Evolutionary conservation across 1,140 invertebrate genomes (phyloP).

Genomic region (Geopemphigus sp.): DNA sequence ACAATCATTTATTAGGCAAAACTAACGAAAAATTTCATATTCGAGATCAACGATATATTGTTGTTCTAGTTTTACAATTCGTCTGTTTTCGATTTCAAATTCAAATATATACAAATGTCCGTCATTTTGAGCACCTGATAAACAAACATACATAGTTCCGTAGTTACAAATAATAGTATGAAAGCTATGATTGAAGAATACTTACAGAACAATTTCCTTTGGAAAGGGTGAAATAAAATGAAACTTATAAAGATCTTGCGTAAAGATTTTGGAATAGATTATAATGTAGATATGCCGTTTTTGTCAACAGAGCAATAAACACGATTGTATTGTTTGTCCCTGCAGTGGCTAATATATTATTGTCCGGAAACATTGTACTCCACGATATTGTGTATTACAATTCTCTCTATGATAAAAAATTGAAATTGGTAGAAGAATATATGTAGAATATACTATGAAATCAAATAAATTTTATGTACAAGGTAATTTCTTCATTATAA

Average conservation of each 20-base stretch:
- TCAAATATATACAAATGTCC: conserved; percentile 55
- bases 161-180: neutral
- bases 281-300: conserved; percentile 35
- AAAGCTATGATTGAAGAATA: conserved; percentile 42
- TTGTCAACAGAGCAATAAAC: conserved; percentile 54
- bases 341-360: conserved; percentile 58
- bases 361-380: conserved; percentile 56
- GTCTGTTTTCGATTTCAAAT: conserved; percentile 47
- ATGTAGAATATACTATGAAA: too few relatives aligned
- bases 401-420: conserved; percentile 53
- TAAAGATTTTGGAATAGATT: neutral
- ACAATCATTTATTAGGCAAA: conserved; percentile 49
- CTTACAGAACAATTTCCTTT: conserved; percentile 59
- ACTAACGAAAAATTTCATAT: conserved; percentile 53
- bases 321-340: conserved; percentile 55
- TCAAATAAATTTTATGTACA: too few relatives aligned
- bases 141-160: neutral
- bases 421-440: conserved; percentile 52
- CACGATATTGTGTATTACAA: conserved; percentile 58
- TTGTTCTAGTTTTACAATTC: neutral
- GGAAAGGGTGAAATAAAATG: conserved; percentile 58
- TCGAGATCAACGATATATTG: conserved; percentile 50
- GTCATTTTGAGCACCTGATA: conserved; percentile 57
- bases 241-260: conserved; percentile 54
- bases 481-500: too few relatives aligned